Base-by-base conservation (phyloP, 2,888 invertebrate genomes). In the Amaurobius ferox region DNA sequence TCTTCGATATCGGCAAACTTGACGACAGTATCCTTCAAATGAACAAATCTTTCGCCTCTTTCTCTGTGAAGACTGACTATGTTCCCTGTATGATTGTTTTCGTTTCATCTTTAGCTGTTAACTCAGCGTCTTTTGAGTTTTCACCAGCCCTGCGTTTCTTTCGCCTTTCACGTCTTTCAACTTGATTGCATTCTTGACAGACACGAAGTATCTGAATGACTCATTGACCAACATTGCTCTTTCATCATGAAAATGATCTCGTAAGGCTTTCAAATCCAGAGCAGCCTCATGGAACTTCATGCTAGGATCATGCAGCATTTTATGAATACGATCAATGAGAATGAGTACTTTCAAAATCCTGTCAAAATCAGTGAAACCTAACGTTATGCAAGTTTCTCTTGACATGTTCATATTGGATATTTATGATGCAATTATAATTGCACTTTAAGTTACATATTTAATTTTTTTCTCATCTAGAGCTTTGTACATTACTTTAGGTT, bases 201-300 rank as follows among this genome's bases (percentile, higher is more conserved):
- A 62, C 0, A 62, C 1, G 1, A 62, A 62, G 26, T 62, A 16
- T 23, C 11, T 35, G 6, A 35, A 11, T 35, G 35, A 29, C 19
- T 66, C 29, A 29, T 9, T 66, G 13, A 61, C 61, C 5, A 55
- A 28, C 11, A 3, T 2, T 19, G n/a, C 19, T 73, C 61, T 16
- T 73, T 61, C 73, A 35, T 39, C 2, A 0, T 5, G 0, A 39
- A 73, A 55, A 26, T 32, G n/a, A 9, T 61, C 11, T 6, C 39
- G 7, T 28, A 73, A 30, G 3, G 73, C 32, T 61, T 29, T 26
- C 61, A 73, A 23, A 61, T 73, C 73, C 0, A 35, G 23, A 16
- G 28, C 26, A 44, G 73, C 61, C 0, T 73, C 30, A 19, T 73
- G 55, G 19, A 73, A 73, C 7, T 61, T 73, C 29, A 55, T 73